These are phyloP conservation scores for Electrona antarctica DNA, from an alignment of 2,113 vertebrate genomes.

Conservation along the genomic window DNA sequence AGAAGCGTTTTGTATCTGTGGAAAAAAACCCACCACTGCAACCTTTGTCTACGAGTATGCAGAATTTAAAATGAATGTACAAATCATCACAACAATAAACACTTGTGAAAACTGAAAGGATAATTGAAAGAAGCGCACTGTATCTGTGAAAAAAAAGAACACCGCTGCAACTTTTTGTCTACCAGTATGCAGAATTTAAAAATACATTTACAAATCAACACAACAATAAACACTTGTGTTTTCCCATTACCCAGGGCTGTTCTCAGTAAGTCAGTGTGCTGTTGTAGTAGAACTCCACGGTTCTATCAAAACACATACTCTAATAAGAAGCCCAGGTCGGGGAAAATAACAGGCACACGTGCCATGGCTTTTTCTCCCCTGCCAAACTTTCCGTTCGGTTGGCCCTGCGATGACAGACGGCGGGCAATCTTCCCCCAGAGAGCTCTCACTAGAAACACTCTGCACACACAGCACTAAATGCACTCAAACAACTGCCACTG, in stretches of 20 bases:
- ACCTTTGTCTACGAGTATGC: no score
- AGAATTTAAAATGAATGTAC: no score
- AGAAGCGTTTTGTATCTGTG: no score
- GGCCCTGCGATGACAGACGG: slow-evolving; percentile 2
- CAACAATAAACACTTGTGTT: neutral
- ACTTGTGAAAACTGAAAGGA: no score
- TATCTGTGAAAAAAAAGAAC: no score
- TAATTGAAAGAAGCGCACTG: no score
- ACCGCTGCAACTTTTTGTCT: no score
- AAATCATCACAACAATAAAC: no score
- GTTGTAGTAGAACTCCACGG: neutral
- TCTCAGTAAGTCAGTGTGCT: neutral
- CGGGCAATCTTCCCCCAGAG: neutral
- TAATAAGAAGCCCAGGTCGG: neutral
- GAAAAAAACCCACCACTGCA: no score
- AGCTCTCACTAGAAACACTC: neutral
- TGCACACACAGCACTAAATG: neutral
- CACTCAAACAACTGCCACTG: no score
- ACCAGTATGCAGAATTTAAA: no score
- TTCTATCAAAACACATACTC: slow-evolving; percentile 2
- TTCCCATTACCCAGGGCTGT: slow-evolving; percentile 26
- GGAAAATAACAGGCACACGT: slow-evolving; percentile 16
- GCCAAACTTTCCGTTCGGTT: slow-evolving; percentile 21
- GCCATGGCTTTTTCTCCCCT: neutral
- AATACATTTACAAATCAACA: no score